Base-by-base conservation (phyloP, 2,888 invertebrate genomes). In the Protodeltote pygarga region DNA sequence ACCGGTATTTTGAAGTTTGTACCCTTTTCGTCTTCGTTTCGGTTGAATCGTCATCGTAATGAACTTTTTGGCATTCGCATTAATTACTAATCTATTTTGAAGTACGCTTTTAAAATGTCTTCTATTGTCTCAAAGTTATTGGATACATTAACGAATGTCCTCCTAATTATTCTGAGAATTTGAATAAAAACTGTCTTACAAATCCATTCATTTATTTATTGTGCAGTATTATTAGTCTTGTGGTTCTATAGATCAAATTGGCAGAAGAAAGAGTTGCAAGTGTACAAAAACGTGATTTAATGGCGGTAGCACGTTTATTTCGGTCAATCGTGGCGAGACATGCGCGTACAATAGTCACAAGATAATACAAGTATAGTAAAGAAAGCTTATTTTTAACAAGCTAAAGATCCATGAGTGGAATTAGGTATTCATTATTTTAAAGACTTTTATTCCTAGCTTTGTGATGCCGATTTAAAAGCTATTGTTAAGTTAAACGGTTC, bases 1-100 rank as follows among this genome's bases (percentile, higher is more conserved):
- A 52, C 48, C 52, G 52, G 53, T 66, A 19, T 64, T 53, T 37
- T 37, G 9, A 46, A 50, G 20, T 59, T 52, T 45, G 42, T 46
- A 50, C 11, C 29, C 37, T 47, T 55, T 57, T 34, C n/a, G 35
- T 13, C 32, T 8, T n/a, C 14, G 15, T 33, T 15, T 24, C 28
- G 13, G 15, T 55, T 48, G 42, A 29, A 38, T 64, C 32, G 37
- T 48, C 55, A 29, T 48, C 55, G 25, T 29, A 11, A 28, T 38
- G 20, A 31, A 15, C 11, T 33, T 54, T 17, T 57, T 57, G 60
- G 48, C 57, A 47, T 44, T 28, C 46, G 20, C 15, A 48, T 48
- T 63, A 55, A 60, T 55, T 45, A 64, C 45, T 38, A 37, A 38
- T 48, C 46, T 48, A 19, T 55, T 51, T 46, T 17, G 5, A 14